Conservation (phyloP, 2,888 invertebrate species). For the Epirrhoe alternata region DNA sequence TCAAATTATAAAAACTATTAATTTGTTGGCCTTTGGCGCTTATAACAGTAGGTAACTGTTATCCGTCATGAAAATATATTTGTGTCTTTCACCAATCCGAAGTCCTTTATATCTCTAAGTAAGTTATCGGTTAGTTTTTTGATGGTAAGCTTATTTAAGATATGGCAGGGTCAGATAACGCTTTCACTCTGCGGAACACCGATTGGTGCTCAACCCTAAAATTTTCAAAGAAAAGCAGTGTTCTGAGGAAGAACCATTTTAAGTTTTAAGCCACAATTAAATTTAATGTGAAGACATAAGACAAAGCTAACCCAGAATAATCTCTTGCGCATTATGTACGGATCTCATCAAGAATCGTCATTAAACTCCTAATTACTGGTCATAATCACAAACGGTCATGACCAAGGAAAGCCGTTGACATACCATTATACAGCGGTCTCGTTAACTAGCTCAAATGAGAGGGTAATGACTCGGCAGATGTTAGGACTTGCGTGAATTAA, state of each 20-base stretch:
- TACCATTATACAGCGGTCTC: conserved; percentile 69
- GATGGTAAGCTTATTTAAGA: no score
- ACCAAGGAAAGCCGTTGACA: conserved; percentile 70
- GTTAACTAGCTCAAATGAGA: conserved; percentile 80
- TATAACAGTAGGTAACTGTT: no score
- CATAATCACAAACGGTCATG: conserved; percentile 70
- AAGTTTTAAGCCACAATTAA: not conserved
- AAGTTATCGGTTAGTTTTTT: no score
- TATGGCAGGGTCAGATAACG: no score
- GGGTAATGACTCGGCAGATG: conserved; percentile 83
- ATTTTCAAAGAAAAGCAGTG: not conserved
- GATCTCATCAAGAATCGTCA: conserved; percentile 45
- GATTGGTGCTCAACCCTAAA: no score
- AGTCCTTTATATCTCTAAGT: no score
- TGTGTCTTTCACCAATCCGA: no score
- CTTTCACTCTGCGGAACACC: no score
- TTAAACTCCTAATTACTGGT: conserved; percentile 56
- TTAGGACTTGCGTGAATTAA: conserved; percentile 73
- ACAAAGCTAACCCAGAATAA: conserved; percentile 1
- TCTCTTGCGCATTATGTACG: conserved; percentile 23
- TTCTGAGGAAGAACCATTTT: not conserved
- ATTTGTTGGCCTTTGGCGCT: no score
- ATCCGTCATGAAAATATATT: no score
- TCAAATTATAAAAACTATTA: no score
- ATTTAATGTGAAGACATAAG: not conserved